Conservation (phyloP, 2,797 vertebrate genomes). For the Manis javanica region DNA sequence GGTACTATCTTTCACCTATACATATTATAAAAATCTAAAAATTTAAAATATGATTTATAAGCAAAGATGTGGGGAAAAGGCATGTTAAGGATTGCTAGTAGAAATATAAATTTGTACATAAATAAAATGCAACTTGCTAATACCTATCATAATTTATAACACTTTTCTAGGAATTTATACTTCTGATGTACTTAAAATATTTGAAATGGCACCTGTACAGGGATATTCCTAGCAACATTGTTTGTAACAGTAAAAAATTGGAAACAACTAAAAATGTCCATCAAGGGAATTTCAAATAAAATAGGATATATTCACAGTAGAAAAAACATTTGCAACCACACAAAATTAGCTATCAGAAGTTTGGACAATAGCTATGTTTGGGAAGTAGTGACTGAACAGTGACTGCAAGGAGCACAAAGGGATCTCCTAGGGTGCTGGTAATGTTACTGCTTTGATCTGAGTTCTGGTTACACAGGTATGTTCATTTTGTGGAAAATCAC, state of each 20-base stretch:
- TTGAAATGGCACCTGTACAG: neutral
- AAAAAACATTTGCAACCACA: neutral
- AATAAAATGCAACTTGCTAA: neutral
- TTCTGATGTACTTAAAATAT: neutral
- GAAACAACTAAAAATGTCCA: neutral
- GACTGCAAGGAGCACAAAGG: neutral
- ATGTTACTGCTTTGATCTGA: neutral
- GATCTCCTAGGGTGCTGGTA: neutral
- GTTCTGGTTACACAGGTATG: neutral
- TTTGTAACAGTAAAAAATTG: neutral
- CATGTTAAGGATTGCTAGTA: neutral
- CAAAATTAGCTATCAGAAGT: neutral
- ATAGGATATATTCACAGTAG: neutral
- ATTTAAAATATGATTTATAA: neutral
- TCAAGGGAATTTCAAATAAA: neutral
- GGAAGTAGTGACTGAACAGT: neutral
- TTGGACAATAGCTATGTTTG: neutral
- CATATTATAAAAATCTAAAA: neutral
- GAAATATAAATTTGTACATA: neutral
- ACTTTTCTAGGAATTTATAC: neutral
- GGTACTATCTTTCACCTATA: neutral
- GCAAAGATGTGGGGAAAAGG: neutral
- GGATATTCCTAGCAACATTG: neutral
- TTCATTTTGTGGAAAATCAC: neutral
- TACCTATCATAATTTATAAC: neutral